These are phyloP conservation scores for Ceratitis capitata DNA, from an alignment of 1,140 invertebrate species.

Conservation along the genomic window DNA sequence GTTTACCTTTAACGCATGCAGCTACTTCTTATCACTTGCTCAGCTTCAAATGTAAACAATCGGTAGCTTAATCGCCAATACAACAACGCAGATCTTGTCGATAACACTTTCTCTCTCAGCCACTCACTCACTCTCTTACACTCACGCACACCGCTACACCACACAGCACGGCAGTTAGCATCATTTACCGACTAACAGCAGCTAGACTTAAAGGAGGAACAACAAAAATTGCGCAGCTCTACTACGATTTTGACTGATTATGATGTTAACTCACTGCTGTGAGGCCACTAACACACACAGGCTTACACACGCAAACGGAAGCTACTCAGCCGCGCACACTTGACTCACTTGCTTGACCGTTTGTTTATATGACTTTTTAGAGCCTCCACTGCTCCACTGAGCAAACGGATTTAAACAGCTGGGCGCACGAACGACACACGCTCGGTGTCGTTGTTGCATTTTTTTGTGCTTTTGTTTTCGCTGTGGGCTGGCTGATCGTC, in stretches of 20 bases:
- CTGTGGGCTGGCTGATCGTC: too few species aligned
- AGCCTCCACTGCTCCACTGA: slow-evolving; percentile 29
- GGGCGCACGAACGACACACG: background rate
- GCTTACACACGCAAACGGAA: background rate
- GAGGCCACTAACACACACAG: background rate
- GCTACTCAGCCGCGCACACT: background rate
- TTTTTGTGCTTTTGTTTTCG: too few species aligned
- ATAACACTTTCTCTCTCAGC: background rate
- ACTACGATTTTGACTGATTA: slow-evolving; percentile 1
- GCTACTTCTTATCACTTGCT: background rate
- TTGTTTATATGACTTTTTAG: slow-evolving; percentile 12
- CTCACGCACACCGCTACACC: background rate
- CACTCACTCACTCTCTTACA: background rate
- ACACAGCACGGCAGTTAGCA: background rate
- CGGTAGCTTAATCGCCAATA: background rate
- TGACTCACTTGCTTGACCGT: background rate
- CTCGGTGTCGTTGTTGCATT: background rate
- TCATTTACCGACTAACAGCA: background rate
- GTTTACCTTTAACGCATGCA: background rate
- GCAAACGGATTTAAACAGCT: slow-evolving; percentile 35
- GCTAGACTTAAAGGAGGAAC: background rate
- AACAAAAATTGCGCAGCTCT: background rate
- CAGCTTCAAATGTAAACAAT: slow-evolving; percentile 5
- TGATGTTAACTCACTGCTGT: background rate
- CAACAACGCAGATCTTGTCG: background rate